These are phyloP conservation scores for Pachydiplax longipennis DNA, from an alignment of 2,888 invertebrate genomes.

Conservation along the genomic window DNA sequence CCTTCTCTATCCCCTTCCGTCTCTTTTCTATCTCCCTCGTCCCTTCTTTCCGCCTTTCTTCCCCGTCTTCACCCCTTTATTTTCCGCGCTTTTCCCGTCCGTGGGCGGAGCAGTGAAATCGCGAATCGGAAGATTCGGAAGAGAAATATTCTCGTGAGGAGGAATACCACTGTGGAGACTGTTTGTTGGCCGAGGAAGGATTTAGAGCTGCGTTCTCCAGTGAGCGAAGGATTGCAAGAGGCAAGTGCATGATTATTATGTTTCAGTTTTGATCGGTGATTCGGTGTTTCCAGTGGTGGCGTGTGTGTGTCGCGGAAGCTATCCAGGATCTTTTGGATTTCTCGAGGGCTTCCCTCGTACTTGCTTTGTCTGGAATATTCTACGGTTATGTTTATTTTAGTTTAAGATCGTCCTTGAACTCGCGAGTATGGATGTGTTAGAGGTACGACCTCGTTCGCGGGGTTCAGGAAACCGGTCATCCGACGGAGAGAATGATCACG, in stretches of 20 bases:
- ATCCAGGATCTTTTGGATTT: background rate
- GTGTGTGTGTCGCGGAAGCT: background rate
- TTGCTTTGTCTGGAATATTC: background rate
- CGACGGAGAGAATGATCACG: constrained; percentile 18
- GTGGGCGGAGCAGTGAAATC: constrained; percentile 24
- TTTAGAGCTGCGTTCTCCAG: background rate
- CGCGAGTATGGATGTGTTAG: background rate
- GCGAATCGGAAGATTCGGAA: background rate
- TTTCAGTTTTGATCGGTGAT: background rate
- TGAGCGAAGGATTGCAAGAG: constrained; percentile 21
- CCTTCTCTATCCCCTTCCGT: background rate
- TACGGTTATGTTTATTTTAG: background rate
- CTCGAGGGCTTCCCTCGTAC: background rate
- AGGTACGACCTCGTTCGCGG: constrained; percentile 29
- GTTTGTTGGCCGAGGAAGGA: background rate
- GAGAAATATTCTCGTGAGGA: background rate
- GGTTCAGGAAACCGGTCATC: constrained; percentile 28
- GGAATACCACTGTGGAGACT: background rate
- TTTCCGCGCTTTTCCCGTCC: background rate
- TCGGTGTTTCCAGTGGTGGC: background rate
- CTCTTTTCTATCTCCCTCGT: background rate
- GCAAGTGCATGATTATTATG: constrained; percentile 25
- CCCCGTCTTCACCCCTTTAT: background rate
- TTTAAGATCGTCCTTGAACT: constrained; percentile 10
- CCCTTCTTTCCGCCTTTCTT: background rate